Evolutionary conservation across 1,140 invertebrate species (phyloP).

Genomic region (Brachionus calyciflorus): DNA sequence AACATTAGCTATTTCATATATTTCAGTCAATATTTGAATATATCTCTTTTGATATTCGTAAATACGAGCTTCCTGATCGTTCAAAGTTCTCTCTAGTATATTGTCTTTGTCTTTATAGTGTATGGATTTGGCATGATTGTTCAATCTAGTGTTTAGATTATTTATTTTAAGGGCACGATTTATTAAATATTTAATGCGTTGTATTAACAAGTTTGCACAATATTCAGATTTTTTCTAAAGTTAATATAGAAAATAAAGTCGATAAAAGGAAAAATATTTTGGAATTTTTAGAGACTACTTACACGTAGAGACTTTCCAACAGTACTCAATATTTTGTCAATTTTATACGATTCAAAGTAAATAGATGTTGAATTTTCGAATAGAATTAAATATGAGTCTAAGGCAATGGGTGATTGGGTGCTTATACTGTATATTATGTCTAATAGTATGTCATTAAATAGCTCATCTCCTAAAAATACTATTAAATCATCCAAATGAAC

Average conservation of each 20-base stretch:
- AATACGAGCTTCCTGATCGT: neutral
- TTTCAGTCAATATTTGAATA: conserved; percentile 28
- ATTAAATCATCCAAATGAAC: conserved; percentile 46
- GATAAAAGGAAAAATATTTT: neutral
- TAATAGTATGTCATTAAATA: neutral
- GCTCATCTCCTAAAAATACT: conserved; percentile 8
- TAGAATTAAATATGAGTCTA: conserved; percentile 3
- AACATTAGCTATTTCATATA: conserved; percentile 29
- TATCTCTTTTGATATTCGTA: conserved; percentile 24
- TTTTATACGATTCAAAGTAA: conserved; percentile 13
- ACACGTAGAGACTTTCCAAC: conserved; percentile 4
- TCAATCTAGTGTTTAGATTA: neutral
- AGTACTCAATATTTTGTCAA: conserved; percentile 29
- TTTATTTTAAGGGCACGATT: conserved; percentile 18
- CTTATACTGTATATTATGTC: conserved; percentile 6
- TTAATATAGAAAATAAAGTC: neutral
- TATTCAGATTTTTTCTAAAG: conserved; percentile 30
- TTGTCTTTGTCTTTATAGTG: neutral
- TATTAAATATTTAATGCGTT: conserved; percentile 11
- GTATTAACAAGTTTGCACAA: conserved; percentile 18
- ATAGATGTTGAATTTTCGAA: conserved; percentile 29
- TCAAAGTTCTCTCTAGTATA: neutral
- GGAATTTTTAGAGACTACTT: neutral
- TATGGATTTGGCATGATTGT: neutral
- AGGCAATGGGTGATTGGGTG: neutral